These are phyloP conservation scores for Petaurus breviceps DNA, from an alignment of 2,113 vertebrate genomes.

Conservation along the genomic window DNA sequence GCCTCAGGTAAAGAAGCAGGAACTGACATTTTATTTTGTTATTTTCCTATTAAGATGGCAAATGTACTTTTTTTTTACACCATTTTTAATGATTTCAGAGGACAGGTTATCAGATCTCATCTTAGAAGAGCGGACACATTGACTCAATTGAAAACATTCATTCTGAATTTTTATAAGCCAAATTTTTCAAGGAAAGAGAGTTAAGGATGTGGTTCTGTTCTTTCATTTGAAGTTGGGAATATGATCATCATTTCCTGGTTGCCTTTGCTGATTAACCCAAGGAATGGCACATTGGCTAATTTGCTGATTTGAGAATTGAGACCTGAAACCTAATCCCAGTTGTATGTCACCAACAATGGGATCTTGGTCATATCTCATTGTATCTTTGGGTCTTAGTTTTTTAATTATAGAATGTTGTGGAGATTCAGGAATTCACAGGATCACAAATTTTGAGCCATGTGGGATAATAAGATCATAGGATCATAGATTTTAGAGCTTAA, in stretches of 20 bases:
- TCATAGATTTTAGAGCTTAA: not conserved
- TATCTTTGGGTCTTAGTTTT: slow-evolving; percentile 32
- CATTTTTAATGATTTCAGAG: slow-evolving; percentile 71
- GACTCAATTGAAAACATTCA: slow-evolving; percentile 16
- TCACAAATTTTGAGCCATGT: not conserved
- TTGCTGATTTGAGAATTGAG: slow-evolving; percentile 20
- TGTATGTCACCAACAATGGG: not conserved
- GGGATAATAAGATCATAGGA: not conserved
- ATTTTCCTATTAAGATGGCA: slow-evolving; percentile 73
- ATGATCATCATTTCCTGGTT: not conserved
- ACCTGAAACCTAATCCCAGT: not conserved
- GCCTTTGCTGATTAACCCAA: slow-evolving; percentile 39
- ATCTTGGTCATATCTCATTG: slow-evolving; percentile 7
- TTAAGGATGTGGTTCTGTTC: not conserved
- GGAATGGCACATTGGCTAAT: not conserved
- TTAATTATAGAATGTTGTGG: not conserved
- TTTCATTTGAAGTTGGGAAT: slow-evolving; percentile 6
- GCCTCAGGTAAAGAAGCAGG: slow-evolving; percentile 49
- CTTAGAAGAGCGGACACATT: slow-evolving; percentile 15
- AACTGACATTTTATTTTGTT: slow-evolving; percentile 66
- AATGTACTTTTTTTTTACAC: slow-evolving; percentile 51
- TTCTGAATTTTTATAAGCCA: slow-evolving; percentile 12
- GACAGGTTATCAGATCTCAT: slow-evolving; percentile 40
- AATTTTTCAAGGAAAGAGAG: not conserved
- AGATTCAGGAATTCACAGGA: not conserved